Percentiles rank a stretch among this genome's conserved stretches.
Evolutionary conservation across 2,888 invertebrate species (phyloP).

Genomic region (Lasioglossum marginatum): DNA sequence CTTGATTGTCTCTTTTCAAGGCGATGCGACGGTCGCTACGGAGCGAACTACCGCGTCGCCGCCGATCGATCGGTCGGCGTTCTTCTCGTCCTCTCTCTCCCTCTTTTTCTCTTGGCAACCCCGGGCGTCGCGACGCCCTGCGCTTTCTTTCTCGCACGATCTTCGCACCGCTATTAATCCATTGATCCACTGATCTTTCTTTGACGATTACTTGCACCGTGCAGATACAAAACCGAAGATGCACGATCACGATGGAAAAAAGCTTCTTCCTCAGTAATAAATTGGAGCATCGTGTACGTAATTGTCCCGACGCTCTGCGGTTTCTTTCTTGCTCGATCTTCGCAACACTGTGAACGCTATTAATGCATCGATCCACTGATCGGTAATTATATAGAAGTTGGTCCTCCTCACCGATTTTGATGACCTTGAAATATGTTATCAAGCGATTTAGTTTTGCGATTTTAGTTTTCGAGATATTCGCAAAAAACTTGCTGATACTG

Average conservation of each 20-base stretch:
- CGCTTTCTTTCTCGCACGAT: background rate
- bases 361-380: background rate
- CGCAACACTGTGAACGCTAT: background rate
- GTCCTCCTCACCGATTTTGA: no score
- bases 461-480: no score
- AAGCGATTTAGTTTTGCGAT: no score
- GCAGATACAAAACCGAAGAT: background rate
- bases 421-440: no score
- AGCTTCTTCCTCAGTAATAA: background rate
- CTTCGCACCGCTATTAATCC: background rate
- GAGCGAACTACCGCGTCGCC: conserved; percentile 50
- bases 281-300: background rate
- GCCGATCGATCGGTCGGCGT: conserved; percentile 67
- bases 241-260: background rate
- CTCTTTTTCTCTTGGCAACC: background rate
- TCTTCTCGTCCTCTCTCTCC: conserved; percentile 4
- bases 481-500: no score
- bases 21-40: conserved; percentile 53
- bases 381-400: no score
- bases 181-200: background rate
- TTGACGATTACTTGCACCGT: no score
- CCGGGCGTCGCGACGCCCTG: background rate
- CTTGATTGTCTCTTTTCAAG: conserved; percentile 55
- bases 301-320: background rate
- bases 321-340: background rate